Base-by-base conservation (phyloP, 2,113 vertebrate genomes). In the Nematolebias whitei region DNA sequence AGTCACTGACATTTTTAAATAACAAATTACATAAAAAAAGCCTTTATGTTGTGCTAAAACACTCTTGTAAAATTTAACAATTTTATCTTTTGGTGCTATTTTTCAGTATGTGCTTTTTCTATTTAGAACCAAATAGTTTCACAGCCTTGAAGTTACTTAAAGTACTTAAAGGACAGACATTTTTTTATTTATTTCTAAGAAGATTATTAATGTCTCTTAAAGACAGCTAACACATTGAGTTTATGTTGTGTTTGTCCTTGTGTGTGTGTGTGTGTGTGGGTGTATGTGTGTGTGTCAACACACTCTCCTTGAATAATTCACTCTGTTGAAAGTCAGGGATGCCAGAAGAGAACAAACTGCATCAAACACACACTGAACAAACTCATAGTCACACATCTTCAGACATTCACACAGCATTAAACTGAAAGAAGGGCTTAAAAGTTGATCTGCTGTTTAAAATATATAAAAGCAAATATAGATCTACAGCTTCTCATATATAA, bases 291-390 rank as follows among this genome's bases (percentile, higher is more conserved):
- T 26, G 29, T 38, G 40, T 45, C 10, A 48, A 24, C 50, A 72
- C 0, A 3, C 47, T 77, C 60, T 76, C 65, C 48, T 74, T 69
- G 56, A 84, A 58, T 62, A 80, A 49, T 55, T 69, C 19, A 26
- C 52, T 71, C 47, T 63, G 67, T 76, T 78, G 68, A 76, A 80
- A 84, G 58, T 73, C 70, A 73, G 55, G 47, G 47, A 45, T 48
- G 54, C 56, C 61, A 61, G 26, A 50, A 53, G 48, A 76, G 72
- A 71, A 65, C 54, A 83, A 80, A 80, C 68, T 59, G 51, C 59
- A 56, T 68, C 58, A 75, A 49, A 55, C 54, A 70, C 63, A 67
- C 69, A 49, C n/a, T 49, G 4, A 44, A 70, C 48, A 20, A 73
- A 51, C 15, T 35, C 29, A 12, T 19, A 60, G 61, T 61, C 26